These are phyloP conservation scores for Austrolebias charrua DNA, from an alignment of 2,797 vertebrate genomes.

Conservation along the genomic window DNA sequence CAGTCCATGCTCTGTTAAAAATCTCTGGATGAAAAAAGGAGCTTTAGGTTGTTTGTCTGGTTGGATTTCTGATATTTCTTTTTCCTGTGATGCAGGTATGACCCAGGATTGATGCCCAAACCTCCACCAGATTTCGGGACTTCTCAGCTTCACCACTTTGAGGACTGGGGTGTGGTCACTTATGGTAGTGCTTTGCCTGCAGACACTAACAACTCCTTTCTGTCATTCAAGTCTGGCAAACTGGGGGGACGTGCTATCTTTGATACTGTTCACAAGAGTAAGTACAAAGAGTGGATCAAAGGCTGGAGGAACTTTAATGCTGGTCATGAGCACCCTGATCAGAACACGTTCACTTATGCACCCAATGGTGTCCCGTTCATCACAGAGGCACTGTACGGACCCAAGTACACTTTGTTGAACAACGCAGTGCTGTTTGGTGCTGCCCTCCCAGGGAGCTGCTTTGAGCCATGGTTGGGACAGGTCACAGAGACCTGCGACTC, in stretches of 20 bases:
- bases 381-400: constrained; percentile 95
- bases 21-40: not conserved
- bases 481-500: constrained; percentile 95
- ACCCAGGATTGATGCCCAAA: constrained; percentile 83
- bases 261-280: constrained; percentile 93
- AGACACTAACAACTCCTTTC: constrained; percentile 87
- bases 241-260: constrained; percentile 96
- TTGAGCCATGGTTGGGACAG: constrained; percentile 94
- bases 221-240: constrained; percentile 98
- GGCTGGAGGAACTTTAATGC: constrained; percentile 98
- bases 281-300: constrained; percentile 95
- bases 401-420: constrained; percentile 94
- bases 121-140: constrained; percentile 89
- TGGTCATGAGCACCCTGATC: constrained; percentile 96
- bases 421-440: constrained; percentile 92
- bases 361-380: constrained; percentile 94
- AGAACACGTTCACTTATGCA: constrained; percentile 95
- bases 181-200: constrained; percentile 89
- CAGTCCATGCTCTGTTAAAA: not conserved
- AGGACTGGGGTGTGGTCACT: constrained; percentile 98
- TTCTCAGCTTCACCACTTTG: constrained; percentile 89
- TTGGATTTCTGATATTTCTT: not conserved
- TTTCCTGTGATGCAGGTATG: constrained; percentile 83
- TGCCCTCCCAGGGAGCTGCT: constrained; percentile 84
- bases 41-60: no score